Evolutionary conservation across 2,888 invertebrate genomes (phyloP), one percentile per base, ranked within the genome.

Genomic region (Agonopterix alstromeriana): DNA sequence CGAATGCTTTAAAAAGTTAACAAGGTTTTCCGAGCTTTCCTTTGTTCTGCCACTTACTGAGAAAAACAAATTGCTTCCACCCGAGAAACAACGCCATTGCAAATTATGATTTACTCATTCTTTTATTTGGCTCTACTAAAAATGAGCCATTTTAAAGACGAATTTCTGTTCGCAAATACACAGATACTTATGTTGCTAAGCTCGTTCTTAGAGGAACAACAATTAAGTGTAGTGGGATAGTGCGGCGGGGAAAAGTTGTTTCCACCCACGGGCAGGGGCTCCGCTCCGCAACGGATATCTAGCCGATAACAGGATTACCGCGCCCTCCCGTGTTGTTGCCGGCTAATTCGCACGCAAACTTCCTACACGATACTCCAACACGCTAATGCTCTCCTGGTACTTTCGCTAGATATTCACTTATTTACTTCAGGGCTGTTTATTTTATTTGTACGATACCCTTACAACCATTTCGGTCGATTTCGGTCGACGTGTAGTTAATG

Each of bases 1-100:
- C 75, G 77, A 82, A 82, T 81, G 78, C 77, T 84, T 85, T 84
- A 82, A 84, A 86, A 85, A 85, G 82, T 84, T 85, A 84, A 85
- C 84, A 82, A 84, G 83, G 74, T 86, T 84, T 82, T 76, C 79
- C 76, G 73, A 78, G 79, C 72, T 83, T 84, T 80, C 76, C 82
- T 80, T 83, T 85, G 81, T 82, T 81, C 77, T 74, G 73, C 70
- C 73, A 71, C 75, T 80, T 77, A 70, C 73, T 57, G 67, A 69
- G 73, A 71, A 73, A 79, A 83, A 77, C 79, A 77, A 78, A 82
- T 82, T 79, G 75, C 80, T 70, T 73, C 63, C 67, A 73, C 71
- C 59, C 64, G 62, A 66, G 63, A 51, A 51, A 57, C 57, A 58
- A 55, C 59, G 42, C 36, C 36, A 35, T 36, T 42, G 17, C 40